Evolutionary conservation across 2,113 vertebrate genomes (phyloP), one percentile per base, ranked within the genome.

Genomic region (Rhodinocichla rosea): DNA sequence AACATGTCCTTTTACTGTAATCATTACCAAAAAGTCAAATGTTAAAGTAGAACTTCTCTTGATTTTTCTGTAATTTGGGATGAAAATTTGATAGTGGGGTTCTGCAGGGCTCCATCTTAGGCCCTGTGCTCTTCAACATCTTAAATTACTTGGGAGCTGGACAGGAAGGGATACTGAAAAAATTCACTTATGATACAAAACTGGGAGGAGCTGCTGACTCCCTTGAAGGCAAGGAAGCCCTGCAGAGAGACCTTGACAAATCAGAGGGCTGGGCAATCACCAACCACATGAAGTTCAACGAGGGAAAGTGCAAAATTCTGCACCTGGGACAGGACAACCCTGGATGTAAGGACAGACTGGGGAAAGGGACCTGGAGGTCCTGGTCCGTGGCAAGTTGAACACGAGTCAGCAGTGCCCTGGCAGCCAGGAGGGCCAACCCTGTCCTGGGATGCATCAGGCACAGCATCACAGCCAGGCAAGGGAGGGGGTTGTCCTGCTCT

Each of bases 381-480:
- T 73, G 81, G 19, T 30, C 2, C 0, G 1, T 42, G 65, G 22
- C 16, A 33, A 26, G 39, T 11, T 62, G 56, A 26, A 17, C 33
- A 14, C 4, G 17, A 33, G 47, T 0, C 57, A 44, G 47, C 67
- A 71, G 47, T 44, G 56, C 47, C 67, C 45, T 71, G 56, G 21
- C 21, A 71, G 56, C 56, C 80, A 52, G 67, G 16, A 35, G 37
- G 32, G 32, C 5, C 67, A 71, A 1, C 10, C 32, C 21, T 62
- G 47, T 37, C 33, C 56, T 44, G 56, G 21, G 37, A n/a, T 1
- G 0, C 26, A 44, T 62, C 47, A 83, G 56, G 37, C 8, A 7
- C 80, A 62, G 55, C 65, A 50, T 50, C 0, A 1, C 15, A 59
- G 45, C 24, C 0, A 0, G 55, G 32, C 26, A 44, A 44, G 33